Evolutionary conservation across 2,797 vertebrate genomes (phyloP).

Genomic region (Helostoma temminkii): DNA sequence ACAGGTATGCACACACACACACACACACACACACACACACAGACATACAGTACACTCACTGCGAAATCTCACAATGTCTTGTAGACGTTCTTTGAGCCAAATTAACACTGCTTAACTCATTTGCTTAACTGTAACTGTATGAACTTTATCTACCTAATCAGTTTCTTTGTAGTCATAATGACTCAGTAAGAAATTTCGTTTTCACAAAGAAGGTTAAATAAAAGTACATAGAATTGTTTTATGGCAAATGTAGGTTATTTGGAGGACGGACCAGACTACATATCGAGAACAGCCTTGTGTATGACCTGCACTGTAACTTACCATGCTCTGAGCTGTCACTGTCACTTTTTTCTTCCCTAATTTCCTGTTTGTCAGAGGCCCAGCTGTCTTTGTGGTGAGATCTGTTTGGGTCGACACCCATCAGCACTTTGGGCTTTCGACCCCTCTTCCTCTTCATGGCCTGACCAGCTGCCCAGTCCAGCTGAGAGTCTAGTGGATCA

Average conservation of each 20-base stretch:
- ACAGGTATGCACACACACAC: no score
- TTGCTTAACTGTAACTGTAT: slow-evolving; percentile 15
- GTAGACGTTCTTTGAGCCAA: slow-evolving; percentile 26
- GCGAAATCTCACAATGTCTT: slow-evolving; percentile 45
- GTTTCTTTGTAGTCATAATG: background rate
- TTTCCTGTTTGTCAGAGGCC: slow-evolving; percentile 59
- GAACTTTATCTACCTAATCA: slow-evolving; percentile 2
- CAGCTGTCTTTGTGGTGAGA: slow-evolving; percentile 46
- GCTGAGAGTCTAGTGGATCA: slow-evolving; percentile 64
- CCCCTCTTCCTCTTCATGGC: slow-evolving; percentile 75
- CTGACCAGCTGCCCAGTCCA: slow-evolving; percentile 65
- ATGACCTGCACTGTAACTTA: slow-evolving; percentile 61
- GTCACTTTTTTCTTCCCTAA: slow-evolving; percentile 65
- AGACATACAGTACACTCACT: slow-evolving; percentile 11
- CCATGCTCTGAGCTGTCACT: slow-evolving; percentile 80
- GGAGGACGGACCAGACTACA: background rate
- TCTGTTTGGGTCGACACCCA: slow-evolving; percentile 47
- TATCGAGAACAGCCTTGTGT: background rate
- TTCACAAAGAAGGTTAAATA: background rate
- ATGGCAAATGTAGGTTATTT: background rate
- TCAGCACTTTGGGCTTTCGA: slow-evolving; percentile 77
- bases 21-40: background rate
- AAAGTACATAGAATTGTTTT: background rate
- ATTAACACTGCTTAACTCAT: slow-evolving; percentile 17
- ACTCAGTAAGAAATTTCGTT: background rate